Base-by-base conservation (phyloP, 2,797 vertebrate genomes). In the Apogon talboti region DNA sequence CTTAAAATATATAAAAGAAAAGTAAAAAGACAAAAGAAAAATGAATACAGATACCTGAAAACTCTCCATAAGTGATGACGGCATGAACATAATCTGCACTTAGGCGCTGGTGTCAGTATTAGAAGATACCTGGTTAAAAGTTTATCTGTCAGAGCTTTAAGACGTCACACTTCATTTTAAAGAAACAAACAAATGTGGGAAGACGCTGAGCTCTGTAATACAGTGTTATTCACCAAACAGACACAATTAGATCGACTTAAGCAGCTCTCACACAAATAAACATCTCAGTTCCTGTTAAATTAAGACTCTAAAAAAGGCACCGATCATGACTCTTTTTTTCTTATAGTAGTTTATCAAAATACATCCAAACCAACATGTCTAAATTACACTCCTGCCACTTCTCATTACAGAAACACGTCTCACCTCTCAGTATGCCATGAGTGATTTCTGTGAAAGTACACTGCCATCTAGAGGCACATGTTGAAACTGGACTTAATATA, bases 381-480 rank as follows among this genome's bases (percentile, higher is more conserved):
- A 57, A 74, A 82, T 79, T 72, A 85, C 63, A 56, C 57, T 66
- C 8, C 70, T 84, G 71, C 11, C 60, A 43, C 55, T 58, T 79
- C 69, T 74, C 50, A 71, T 82, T 62, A 47, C 41, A 49, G 12
- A 56, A 67, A 72, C 69, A 46, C 40, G 6, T n/a, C 37, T 74
- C 55, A 58, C 14, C 13, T 33, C 30, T 14, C 10, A 30, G 14
- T 11, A 15, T 51, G 19, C 3, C 2, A 18, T 35, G 15, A 46
- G 12, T 18, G 46, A 35, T 44, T 47, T 65, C 46, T 78, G 41
- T 82, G 67, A 76, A 77, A 28, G 40, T 67, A 68, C 78, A 79
- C 90, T 84, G 89, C 89, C 92, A 90, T 83, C 93, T 93, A 87
- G 90, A 58, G 93, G 86, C 1, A 42, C 11, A 12, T 24, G 3